phyloP scores from a whole-genome alignment of 2,113 vertebrate species.

The Tauraco erythrolophus region DNA sequence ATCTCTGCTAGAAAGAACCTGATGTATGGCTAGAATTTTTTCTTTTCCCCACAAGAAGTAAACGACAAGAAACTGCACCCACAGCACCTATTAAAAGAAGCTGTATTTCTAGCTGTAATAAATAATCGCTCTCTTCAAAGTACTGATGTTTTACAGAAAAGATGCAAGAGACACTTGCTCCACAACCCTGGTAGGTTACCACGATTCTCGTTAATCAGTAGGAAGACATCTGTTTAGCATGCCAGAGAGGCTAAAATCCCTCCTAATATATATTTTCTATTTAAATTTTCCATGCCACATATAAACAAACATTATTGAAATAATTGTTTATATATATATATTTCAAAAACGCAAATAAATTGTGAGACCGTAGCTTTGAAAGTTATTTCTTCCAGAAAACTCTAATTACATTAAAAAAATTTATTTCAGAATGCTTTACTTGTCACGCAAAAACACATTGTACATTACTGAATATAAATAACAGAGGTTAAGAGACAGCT shows the following conservation, averaged over 20 bases:
- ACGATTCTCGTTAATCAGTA: background rate
- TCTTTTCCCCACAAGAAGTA: background rate
- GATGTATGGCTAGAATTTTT: background rate
- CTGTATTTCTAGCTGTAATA: background rate
- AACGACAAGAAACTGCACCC: background rate
- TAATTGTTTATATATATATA: background rate
- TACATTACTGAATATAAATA: background rate
- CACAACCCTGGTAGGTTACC: background rate
- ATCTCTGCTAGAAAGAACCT: background rate
- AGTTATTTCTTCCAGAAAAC: background rate
- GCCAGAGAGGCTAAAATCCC: background rate
- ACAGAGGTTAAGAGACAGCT: background rate
- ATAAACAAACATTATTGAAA: slow-evolving; percentile 20
- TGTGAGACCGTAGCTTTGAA: background rate
- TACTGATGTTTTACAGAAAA: background rate
- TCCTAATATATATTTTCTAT: slow-evolving; percentile 13
- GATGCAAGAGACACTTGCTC: background rate
- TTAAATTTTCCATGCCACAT: background rate
- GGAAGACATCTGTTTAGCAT: background rate
- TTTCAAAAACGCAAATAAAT: slow-evolving; percentile 15
- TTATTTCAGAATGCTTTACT: background rate
- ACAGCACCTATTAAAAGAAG: background rate
- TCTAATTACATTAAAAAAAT: background rate
- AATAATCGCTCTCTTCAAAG: background rate
- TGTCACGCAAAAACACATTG: background rate